phyloP scores from a whole-genome alignment of 2,113 vertebrate genomes.

The Daphoenositta chrysoptera region DNA sequence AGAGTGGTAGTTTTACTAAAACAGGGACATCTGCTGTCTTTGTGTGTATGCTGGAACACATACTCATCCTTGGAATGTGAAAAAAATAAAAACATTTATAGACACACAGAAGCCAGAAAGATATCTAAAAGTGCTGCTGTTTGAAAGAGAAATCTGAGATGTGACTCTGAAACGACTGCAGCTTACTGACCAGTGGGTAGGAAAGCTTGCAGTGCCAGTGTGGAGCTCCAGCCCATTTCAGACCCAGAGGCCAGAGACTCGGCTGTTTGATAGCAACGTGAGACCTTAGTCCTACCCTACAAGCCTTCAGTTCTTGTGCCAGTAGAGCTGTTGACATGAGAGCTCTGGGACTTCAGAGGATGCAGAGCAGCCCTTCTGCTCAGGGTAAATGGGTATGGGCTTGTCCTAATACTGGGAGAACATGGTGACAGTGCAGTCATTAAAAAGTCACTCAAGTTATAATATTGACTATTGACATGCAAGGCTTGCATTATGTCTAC shows the following conservation, averaged over 20 bases:
- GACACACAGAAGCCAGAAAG: neutral
- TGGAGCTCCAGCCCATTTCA: neutral
- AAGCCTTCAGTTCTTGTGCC: neutral
- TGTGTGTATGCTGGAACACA: neutral
- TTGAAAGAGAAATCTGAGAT: neutral
- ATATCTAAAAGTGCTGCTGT: neutral
- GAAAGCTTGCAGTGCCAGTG: neutral
- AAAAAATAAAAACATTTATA: neutral
- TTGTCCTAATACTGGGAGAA: neutral
- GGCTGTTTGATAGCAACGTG: neutral
- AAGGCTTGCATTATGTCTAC: neutral
- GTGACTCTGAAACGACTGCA: neutral
- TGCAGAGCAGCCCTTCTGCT: neutral
- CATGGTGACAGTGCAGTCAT: neutral
- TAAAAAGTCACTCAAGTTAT: neutral
- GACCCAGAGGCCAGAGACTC: neutral
- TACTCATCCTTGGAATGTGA: neutral
- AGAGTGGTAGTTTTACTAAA: neutral
- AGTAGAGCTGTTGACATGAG: neutral
- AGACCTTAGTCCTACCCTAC: neutral
- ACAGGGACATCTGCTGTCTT: neutral
- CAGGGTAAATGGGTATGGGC: neutral
- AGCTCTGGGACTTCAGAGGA: neutral
- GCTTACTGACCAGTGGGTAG: neutral
- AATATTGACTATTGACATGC: neutral